Evolutionary conservation across 2,113 vertebrate genomes (phyloP).

Genomic region (Hippocampus guttulatus): DNA sequence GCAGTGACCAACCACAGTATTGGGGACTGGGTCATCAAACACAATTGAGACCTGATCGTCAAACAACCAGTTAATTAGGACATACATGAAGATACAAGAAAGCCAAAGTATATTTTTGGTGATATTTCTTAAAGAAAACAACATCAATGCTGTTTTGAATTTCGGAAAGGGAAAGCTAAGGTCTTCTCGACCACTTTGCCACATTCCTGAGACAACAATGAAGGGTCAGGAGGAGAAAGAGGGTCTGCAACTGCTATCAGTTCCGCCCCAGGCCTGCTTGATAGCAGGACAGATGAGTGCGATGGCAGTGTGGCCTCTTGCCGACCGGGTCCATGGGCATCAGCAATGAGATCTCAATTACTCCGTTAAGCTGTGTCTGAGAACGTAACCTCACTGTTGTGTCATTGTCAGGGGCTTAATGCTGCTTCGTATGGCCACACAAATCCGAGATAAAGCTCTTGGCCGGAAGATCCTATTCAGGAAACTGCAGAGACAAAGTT

Average conservation of each 20-base stretch:
- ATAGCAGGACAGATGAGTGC: constrained; percentile 59
- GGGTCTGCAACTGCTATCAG: constrained; percentile 25
- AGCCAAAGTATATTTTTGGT: no score
- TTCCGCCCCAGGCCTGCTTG: constrained; percentile 33
- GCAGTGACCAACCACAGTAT: constrained; percentile 52
- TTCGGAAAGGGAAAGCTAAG: not conserved
- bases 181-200: constrained; percentile 1
- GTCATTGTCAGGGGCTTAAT: constrained; percentile 70
- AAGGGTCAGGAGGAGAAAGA: constrained; percentile 27
- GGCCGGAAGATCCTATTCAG: constrained; percentile 38
- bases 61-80: not conserved
- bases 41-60: constrained; percentile 20
- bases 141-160: not conserved
- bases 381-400: constrained; percentile 64
- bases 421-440: constrained; percentile 67
- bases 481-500: constrained; percentile 33
- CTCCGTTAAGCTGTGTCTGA: constrained; percentile 67
- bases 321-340: constrained; percentile 58
- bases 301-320: constrained; percentile 49
- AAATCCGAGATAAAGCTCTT: constrained; percentile 69
- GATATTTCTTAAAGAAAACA: not conserved
- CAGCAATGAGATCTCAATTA: constrained; percentile 72
- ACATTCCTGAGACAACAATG: constrained; percentile 16
- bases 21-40: constrained; percentile 44
- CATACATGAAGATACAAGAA: not conserved